A percentile compares a stretch with the other conserved stretches of the same genome.
phyloP scores from a whole-genome alignment of 2,113 vertebrate genomes.

The Tapirus terrestris region DNA sequence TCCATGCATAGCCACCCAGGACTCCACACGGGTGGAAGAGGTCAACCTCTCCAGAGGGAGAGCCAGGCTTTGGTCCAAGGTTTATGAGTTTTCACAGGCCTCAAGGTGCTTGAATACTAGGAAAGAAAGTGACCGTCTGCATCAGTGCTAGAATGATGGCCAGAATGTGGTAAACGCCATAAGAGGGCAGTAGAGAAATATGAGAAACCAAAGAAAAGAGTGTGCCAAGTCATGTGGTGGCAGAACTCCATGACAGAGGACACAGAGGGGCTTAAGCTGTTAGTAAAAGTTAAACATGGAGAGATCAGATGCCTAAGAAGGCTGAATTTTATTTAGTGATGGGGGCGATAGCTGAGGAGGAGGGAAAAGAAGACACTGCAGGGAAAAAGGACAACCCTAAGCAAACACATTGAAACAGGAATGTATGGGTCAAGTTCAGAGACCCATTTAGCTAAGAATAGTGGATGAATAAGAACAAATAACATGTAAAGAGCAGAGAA shows the following conservation, averaged over 20 bases:
- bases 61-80: not conserved
- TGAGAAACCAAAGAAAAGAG: not conserved
- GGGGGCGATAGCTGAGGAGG: not conserved
- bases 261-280: not conserved
- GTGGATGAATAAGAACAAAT: not conserved
- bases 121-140: not conserved
- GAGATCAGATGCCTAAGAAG: not conserved
- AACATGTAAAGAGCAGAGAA: not conserved
- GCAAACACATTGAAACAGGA: not conserved
- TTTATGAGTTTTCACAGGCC: not conserved
- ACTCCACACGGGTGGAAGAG: not conserved
- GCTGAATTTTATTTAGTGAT: not conserved
- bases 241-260: not conserved
- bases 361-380: not conserved
- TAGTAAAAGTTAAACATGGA: not conserved
- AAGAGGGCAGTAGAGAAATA: not conserved
- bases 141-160: not conserved
- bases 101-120: not conserved
- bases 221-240: not conserved
- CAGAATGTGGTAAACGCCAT: not conserved
- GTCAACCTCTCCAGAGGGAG: not conserved
- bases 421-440: not conserved
- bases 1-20: not conserved
- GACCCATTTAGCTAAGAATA: not conserved
- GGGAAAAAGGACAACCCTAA: not conserved